Evolutionary conservation across 2,113 vertebrate species (phyloP).

Genomic region (Paramisgurnus dabryanus): DNA sequence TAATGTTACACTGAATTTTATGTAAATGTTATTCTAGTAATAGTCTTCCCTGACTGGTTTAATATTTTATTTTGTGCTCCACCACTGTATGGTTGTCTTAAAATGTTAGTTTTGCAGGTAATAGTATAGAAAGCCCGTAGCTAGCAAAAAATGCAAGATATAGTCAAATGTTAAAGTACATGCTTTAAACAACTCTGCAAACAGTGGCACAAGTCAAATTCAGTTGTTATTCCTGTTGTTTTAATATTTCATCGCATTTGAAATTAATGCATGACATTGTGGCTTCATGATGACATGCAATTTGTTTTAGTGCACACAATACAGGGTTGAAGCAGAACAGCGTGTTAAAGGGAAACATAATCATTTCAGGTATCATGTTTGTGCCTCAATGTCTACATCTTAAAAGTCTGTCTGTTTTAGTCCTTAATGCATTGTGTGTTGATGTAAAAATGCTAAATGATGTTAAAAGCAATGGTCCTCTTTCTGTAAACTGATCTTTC

Average conservation of each 20-base stretch:
- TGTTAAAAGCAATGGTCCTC: conserved; percentile 27
- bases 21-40: conserved; percentile 18
- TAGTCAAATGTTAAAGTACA: not conserved
- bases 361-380: conserved; percentile 26
- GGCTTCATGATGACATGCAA: not conserved
- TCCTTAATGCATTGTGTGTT: conserved; percentile 6
- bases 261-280: not conserved
- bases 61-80: not conserved
- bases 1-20: not conserved
- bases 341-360: conserved; percentile 12
- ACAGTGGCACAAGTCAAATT: not conserved
- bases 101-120: conserved; percentile 16
- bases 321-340: conserved; percentile 6
- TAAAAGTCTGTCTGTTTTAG: not conserved
- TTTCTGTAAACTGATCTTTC: not conserved
- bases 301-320: not conserved
- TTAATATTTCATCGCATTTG: not conserved
- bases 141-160: conserved; percentile 27
- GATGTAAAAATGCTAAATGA: conserved; percentile 7
- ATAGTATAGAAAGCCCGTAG: conserved; percentile 43
- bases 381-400: conserved; percentile 19
- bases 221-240: not conserved
- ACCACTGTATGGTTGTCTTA: not conserved
- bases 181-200: conserved; percentile 31
- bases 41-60: conserved; percentile 17